These are phyloP conservation scores for Sciurus niger DNA, from an alignment of 2,113 vertebrate genomes.

Conservation along the genomic window DNA sequence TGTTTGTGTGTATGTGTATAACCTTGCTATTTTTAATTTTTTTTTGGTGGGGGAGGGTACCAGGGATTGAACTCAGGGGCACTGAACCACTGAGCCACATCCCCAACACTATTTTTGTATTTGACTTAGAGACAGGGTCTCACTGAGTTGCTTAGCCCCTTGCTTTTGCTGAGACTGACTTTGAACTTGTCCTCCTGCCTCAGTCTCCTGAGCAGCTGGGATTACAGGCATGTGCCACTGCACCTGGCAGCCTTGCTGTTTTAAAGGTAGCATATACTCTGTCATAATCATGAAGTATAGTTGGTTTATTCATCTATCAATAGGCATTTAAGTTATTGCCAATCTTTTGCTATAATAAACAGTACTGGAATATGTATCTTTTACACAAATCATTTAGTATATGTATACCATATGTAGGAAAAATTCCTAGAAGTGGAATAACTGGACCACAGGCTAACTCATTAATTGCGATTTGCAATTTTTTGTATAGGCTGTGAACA, in stretches of 20 bases:
- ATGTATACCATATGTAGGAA: not conserved
- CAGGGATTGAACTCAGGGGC: too few species aligned
- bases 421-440: not conserved
- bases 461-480: not conserved
- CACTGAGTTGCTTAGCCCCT: too few species aligned
- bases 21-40: too few species aligned
- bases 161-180: too few species aligned
- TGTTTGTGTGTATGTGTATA: not conserved
- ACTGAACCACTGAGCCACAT: too few species aligned
- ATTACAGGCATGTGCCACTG: too few species aligned
- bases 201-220: too few species aligned
- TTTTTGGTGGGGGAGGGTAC: too few species aligned
- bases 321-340: slow-evolving; percentile 3
- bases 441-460: not conserved
- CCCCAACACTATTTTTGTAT: too few species aligned
- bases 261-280: not conserved
- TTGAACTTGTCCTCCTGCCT: too few species aligned
- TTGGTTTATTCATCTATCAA: not conserved
- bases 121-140: too few species aligned
- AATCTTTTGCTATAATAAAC: not conserved
- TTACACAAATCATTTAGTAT: not conserved
- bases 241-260: not conserved
- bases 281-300: not conserved
- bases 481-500: not conserved
- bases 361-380: not conserved